A percentile compares a stretch with the other conserved stretches of the same genome.
These are phyloP conservation scores for Tachystola acroxantha DNA, from an alignment of 2,888 invertebrate genomes.

Conservation along the genomic window DNA sequence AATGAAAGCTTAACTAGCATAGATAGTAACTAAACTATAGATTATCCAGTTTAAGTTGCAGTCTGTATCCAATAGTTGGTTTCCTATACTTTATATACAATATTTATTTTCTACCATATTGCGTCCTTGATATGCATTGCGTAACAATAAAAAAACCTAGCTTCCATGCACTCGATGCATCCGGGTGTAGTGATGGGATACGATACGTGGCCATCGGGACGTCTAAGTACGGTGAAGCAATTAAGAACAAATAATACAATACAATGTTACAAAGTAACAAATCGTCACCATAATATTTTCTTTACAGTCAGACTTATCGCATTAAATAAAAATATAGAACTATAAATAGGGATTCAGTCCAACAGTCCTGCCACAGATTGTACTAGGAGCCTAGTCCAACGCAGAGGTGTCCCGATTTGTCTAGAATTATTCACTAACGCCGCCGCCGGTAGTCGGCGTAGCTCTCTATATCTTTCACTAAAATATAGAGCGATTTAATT, in stretches of 20 bases:
- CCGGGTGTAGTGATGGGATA: conserved; percentile 43
- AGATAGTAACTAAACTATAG: conserved; percentile 72
- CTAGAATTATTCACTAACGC: conserved; percentile 20
- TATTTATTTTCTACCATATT: conserved; percentile 78
- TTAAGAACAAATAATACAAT: conserved; percentile 65
- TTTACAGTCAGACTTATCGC: conserved; percentile 75
- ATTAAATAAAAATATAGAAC: conserved; percentile 75
- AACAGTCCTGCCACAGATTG: conserved; percentile 25
- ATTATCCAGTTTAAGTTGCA: conserved; percentile 67
- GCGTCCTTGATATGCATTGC: conserved; percentile 78
- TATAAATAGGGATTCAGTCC: conserved; percentile 71
- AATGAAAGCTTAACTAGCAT: conserved; percentile 72
- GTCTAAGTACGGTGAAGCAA: conserved; percentile 71
- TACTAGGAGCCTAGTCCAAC: conserved; percentile 22
- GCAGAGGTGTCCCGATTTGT: conserved; percentile 20
- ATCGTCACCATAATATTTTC: conserved; percentile 57
- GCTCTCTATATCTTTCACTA: conserved; percentile 12
- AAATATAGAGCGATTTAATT: conserved; percentile 22
- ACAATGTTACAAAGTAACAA: conserved; percentile 63
- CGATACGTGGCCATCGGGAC: conserved; percentile 38
- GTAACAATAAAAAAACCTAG: conserved; percentile 78
- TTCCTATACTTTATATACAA: conserved; percentile 72
- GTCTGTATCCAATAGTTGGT: conserved; percentile 71
- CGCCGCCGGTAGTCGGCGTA: conserved; percentile 14
- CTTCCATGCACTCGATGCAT: conserved; percentile 65